Base-by-base conservation (phyloP, 2,888 invertebrate species). In the Dryobota labecula region DNA sequence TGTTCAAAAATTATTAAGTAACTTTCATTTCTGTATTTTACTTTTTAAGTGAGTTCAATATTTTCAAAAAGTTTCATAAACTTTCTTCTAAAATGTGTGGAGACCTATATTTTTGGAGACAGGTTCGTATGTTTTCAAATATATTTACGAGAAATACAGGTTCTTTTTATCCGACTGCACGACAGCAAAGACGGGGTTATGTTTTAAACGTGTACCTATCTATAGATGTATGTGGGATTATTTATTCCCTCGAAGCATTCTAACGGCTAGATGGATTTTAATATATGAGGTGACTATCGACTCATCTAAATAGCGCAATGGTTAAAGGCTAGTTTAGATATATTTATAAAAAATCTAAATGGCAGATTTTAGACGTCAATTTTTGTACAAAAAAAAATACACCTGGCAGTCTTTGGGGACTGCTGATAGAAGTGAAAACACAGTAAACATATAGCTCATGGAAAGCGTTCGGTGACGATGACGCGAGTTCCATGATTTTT, bases 31-130 rank as follows among this genome's bases (percentile, higher is more conserved):
- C 24, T 20, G 1, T 41, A 41, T 51, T 57, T 18, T 20, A 20
- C 2, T 33, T 43, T 43, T 43, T n/a, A 2, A 18, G 27, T 53
- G 51, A 11, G 11, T 5, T 7, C 0, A n/a, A n/a, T 24, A 33
- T 7, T 7, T n/a, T 24, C 0, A 24, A 49, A 49, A 24, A 24
- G 13, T 6, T 27, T 24, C 3, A 27, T 41, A 53, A 43, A 43
- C 15, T 18, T 49, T 38, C 8, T 30, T 53, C 2, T 2, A 70
- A 43, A 71, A 70, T 70, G 70, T 71, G 30, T 45, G 43, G 51
- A 13, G 80, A 82, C 58, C 20, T 71, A 20, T 78, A 80, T 70
- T 78, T 82, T 57, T 78, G 80, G 83, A 77, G 83, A 43, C 83
- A 82, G 70, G 83, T 82, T 61, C 56, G 77, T 75, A 43, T 8